A percentile compares a stretch with the other conserved stretches of the same genome.
Evolutionary conservation across 2,888 invertebrate species (phyloP).

Genomic region (Adela reaumurella): DNA sequence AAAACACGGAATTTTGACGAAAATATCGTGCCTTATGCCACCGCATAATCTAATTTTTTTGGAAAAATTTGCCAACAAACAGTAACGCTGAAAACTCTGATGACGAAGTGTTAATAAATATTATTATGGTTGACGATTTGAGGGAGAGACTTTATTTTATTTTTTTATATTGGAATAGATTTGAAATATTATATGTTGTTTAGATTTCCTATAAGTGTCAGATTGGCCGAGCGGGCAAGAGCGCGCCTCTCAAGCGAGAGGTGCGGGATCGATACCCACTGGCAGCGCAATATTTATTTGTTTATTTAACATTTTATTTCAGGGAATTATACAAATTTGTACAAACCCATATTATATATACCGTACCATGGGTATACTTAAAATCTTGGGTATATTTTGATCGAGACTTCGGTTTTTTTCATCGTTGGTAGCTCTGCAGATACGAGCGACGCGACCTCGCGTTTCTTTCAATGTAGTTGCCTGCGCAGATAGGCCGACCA

Average conservation of each 20-base stretch:
- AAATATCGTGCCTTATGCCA: constrained; percentile 10
- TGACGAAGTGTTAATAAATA: not conserved
- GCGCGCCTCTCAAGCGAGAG: no score
- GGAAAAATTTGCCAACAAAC: constrained; percentile 11
- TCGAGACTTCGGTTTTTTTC: constrained; percentile 1
- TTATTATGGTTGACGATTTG: not conserved
- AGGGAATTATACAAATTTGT: no score
- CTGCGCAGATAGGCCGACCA: not conserved
- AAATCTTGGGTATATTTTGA: not conserved
- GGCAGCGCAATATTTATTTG: no score
- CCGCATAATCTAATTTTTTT: constrained; percentile 13
- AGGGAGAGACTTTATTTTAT: not conserved
- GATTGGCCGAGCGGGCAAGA: no score
- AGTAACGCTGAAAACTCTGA: not conserved
- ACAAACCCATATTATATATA: no score
- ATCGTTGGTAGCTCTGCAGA: not conserved
- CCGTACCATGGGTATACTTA: not conserved
- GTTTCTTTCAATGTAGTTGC: not conserved
- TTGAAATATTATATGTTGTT: no score
- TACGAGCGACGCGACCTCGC: not conserved
- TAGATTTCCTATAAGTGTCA: no score
- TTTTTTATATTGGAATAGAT: no score
- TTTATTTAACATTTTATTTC: no score
- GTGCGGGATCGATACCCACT: no score
- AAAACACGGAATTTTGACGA: constrained; percentile 7